Conservation (phyloP, 2,113 vertebrate species). For the Otolemur garnettii region DNA sequence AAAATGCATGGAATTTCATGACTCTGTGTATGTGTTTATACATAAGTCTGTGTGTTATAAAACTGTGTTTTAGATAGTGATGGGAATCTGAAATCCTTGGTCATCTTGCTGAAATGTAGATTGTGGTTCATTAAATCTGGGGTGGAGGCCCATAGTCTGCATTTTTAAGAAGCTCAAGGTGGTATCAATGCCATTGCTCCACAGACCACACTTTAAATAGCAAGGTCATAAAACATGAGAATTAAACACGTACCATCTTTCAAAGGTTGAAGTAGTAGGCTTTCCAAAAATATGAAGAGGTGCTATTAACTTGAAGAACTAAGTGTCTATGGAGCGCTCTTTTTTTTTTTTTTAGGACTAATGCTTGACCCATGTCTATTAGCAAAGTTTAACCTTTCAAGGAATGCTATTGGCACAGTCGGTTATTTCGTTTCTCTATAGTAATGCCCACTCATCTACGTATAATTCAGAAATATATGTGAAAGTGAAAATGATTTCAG, state of each 20-base stretch:
- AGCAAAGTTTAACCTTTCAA: not conserved
- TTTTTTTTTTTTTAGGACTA: not conserved
- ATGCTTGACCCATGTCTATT: not conserved
- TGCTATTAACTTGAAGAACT: not conserved
- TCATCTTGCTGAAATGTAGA: not conserved
- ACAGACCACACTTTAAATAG: not conserved
- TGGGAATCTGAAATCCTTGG: not conserved
- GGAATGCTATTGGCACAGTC: not conserved
- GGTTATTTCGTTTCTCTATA: not conserved
- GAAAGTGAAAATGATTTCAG: not conserved
- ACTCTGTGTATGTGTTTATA: not conserved
- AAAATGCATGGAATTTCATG: not conserved
- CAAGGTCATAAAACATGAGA: not conserved
- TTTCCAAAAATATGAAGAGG: not conserved
- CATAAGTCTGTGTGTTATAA: not conserved
- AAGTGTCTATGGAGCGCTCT: not conserved
- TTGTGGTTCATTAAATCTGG: not conserved
- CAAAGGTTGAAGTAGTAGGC: not conserved
- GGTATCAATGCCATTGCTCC: accelerated
- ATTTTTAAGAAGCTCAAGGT: not conserved
- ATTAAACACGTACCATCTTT: not conserved
- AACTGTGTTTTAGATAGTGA: not conserved
- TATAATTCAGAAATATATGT: not conserved
- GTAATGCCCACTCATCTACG: not conserved
- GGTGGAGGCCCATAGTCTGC: not conserved